phyloP scores from a whole-genome alignment of 2,888 invertebrate species.

The Portevinia maculata region DNA sequence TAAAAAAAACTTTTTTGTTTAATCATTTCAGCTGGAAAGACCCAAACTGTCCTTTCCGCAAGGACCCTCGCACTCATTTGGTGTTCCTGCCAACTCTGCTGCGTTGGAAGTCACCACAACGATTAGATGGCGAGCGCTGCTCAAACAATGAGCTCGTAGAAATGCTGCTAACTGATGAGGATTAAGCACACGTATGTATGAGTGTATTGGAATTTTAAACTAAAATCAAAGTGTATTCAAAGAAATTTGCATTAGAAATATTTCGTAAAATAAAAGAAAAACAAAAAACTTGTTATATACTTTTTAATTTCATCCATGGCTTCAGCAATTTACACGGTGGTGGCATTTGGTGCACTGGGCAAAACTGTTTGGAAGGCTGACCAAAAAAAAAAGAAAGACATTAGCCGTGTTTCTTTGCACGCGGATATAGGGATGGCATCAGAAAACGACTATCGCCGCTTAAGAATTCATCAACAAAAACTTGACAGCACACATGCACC shows the following conservation, averaged over 20 bases:
- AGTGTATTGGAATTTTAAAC: constrained; percentile 36
- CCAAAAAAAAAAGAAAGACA: too few relatives aligned
- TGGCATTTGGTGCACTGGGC: too few relatives aligned
- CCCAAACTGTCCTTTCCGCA: constrained; percentile 91
- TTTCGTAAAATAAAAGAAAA: too few relatives aligned
- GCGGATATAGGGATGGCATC: too few relatives aligned
- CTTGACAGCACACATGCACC: too few relatives aligned
- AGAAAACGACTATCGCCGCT: too few relatives aligned
- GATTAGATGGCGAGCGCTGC: constrained; percentile 91
- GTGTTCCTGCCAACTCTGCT: constrained; percentile 92
- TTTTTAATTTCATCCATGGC: constrained; percentile 99
- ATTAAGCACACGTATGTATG: constrained; percentile 80
- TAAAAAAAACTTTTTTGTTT: too few relatives aligned
- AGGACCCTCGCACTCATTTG: constrained; percentile 87
- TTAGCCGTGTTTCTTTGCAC: too few relatives aligned
- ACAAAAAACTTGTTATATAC: constrained; percentile 94
- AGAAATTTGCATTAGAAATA: too few relatives aligned
- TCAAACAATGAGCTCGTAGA: constrained; percentile 89
- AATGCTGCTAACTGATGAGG: constrained; percentile 91
- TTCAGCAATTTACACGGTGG: too few relatives aligned
- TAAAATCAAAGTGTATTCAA: constrained; percentile 57
- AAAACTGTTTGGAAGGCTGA: too few relatives aligned
- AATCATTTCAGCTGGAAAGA: constrained; percentile 91
- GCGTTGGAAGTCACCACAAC: constrained; percentile 90
- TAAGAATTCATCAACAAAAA: too few relatives aligned